Base-by-base conservation (phyloP, 2,797 vertebrate species). In the Thalassophryne amazonica region DNA sequence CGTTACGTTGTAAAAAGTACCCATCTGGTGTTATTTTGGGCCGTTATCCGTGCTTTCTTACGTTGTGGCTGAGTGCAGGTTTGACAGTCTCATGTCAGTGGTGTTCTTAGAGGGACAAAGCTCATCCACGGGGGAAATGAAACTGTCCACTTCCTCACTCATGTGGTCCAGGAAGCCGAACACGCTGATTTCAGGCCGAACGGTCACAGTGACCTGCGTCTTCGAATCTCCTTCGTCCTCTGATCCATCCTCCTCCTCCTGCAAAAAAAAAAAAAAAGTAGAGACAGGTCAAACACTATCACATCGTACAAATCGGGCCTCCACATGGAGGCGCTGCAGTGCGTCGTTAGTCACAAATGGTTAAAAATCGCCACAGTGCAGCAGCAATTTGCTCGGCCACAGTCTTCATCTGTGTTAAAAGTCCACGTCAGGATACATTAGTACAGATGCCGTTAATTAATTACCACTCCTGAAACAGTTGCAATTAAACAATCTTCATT, bases 51-150 rank as follows among this genome's bases (percentile, higher is more conserved):
- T 8, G 3, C 15, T 42, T 10, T 17, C 83, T 86, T 90, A 99
- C 97, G 87, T 91, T 54, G 94, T 93, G 58, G 97, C 97, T 0
- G 96, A 91, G 59, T 99, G 97, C 49, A 99, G 92, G 68, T 96
- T 98, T 43, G 95, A 96, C 62, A 99, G 89, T 24, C 92, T 91
- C 70, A 94, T 93, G 69, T 99, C 97, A 2, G 88, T 93, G 8
- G 61, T 88, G 87, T 82, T 91, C 76, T 91, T 94, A 0, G 93
- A 86, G 2, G 95, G 90, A 0, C 93, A 89, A 11, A 93, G 91
- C 2, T 99, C 96, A 6, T 99, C 97, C 73, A 96, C 91, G 0
- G 97, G 96, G 0, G 97, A 98, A 61, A 98, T 93, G 75, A 99
- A 99, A 4, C 94, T 94, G 0, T 98, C 96, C 3, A 80, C 70